A percentile compares a stretch with the other conserved stretches of the same genome.
phyloP scores from a whole-genome alignment of 2,113 vertebrate species.

The Theristicus caerulescens region DNA sequence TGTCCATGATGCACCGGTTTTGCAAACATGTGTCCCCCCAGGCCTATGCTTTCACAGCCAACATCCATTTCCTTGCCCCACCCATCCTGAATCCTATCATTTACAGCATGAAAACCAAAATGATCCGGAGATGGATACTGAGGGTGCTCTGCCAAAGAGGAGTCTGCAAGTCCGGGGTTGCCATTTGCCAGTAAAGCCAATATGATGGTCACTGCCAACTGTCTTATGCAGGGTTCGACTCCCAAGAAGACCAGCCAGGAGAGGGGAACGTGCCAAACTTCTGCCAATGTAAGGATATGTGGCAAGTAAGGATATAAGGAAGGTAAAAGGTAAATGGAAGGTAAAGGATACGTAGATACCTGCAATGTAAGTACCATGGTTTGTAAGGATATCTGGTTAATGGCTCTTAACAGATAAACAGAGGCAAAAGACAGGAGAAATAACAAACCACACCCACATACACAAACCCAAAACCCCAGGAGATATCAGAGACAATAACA shows the following conservation, averaged over 20 bases:
- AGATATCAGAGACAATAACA: neutral
- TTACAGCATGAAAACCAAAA: conserved; percentile 43
- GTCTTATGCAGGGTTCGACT: neutral
- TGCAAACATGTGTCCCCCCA: neutral
- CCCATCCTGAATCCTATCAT: conserved; percentile 39
- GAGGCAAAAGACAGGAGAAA: neutral
- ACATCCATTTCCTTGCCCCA: conserved; percentile 32
- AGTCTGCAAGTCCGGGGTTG: neutral
- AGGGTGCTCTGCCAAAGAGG: neutral
- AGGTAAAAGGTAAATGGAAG: neutral
- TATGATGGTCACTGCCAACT: neutral
- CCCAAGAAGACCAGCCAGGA: neutral
- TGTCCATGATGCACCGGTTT: conserved; percentile 30
- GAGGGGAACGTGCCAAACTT: neutral
- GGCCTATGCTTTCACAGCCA: conserved; percentile 13
- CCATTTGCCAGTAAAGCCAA: neutral
- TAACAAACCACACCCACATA: neutral
- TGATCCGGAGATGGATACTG: neutral
- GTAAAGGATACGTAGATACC: neutral
- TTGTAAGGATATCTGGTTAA: neutral
- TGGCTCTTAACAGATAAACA: neutral
- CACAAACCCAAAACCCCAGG: neutral
- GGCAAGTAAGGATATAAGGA: neutral
- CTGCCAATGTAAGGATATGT: neutral
- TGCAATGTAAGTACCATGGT: neutral